Conservation (phyloP, 2,113 vertebrate genomes). For the Amazona vittata region DNA sequence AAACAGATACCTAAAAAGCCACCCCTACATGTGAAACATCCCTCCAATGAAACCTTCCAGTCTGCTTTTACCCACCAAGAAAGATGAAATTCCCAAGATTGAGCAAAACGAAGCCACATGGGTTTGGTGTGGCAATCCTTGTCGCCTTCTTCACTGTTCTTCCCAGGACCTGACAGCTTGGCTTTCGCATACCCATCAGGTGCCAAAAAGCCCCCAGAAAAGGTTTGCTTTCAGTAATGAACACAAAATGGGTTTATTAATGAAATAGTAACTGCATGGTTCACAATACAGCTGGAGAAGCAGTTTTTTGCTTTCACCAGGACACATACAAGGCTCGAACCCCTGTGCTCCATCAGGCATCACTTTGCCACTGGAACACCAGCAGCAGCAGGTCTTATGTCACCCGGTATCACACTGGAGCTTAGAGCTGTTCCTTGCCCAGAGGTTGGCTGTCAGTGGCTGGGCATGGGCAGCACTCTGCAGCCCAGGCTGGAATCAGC, state of each 20-base stretch:
- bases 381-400: fast-evolving
- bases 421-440: fast-evolving
- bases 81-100: neutral
- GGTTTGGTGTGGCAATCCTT: neutral
- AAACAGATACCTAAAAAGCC: neutral
- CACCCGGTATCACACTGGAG: fast-evolving
- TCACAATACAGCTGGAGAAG: neutral
- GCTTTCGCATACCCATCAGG: fast-evolving
- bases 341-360: fast-evolving
- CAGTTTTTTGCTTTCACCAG: neutral
- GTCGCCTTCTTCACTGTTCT: fast-evolving
- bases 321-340: fast-evolving
- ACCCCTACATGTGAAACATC: neutral
- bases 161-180: fast-evolving
- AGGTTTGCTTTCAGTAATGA: neutral
- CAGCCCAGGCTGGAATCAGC: neutral
- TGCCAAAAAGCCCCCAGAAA: neutral
- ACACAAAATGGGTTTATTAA: neutral
- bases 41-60: neutral
- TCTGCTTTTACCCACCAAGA: neutral
- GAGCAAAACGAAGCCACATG: neutral
- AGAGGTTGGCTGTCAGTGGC: neutral
- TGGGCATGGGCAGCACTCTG: neutral
- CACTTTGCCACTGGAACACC: neutral
- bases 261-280: fast-evolving